Evolutionary conservation across 2,113 vertebrate genomes (phyloP).

Genomic region (Oreocharis arfaki): DNA sequence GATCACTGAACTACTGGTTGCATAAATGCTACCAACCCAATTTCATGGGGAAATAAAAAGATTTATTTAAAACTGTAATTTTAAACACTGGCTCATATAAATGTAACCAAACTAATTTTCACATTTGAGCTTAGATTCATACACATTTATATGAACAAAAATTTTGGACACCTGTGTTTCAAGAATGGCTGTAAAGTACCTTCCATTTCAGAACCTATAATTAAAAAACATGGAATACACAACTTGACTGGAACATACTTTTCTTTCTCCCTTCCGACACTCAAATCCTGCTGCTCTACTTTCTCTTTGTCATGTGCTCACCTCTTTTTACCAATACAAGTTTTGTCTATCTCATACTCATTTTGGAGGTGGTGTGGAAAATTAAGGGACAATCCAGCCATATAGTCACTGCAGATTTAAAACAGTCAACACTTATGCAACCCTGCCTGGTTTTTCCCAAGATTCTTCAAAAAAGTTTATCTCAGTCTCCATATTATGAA

Average conservation of each 20-base stretch:
- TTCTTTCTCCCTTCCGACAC: neutral
- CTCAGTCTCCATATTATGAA: neutral
- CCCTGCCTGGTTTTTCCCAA: neutral
- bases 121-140: neutral
- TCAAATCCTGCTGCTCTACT: neutral
- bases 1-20: neutral
- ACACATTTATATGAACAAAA: neutral
- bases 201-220: conserved; percentile 2
- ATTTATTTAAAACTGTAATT: neutral
- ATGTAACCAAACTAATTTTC: neutral
- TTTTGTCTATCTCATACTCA: neutral
- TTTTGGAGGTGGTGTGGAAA: neutral
- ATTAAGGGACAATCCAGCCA: neutral
- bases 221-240: neutral
- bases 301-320: neutral
- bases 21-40: neutral
- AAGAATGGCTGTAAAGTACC: neutral
- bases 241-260: neutral
- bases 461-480: neutral
- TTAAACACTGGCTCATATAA: neutral
- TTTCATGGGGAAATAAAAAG: neutral
- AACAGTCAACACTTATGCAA: neutral
- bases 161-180: neutral
- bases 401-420: neutral
- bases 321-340: conserved; percentile 32